These are phyloP conservation scores for Taphrorychus bicolor DNA, from an alignment of 2,888 invertebrate genomes.

Conservation along the genomic window DNA sequence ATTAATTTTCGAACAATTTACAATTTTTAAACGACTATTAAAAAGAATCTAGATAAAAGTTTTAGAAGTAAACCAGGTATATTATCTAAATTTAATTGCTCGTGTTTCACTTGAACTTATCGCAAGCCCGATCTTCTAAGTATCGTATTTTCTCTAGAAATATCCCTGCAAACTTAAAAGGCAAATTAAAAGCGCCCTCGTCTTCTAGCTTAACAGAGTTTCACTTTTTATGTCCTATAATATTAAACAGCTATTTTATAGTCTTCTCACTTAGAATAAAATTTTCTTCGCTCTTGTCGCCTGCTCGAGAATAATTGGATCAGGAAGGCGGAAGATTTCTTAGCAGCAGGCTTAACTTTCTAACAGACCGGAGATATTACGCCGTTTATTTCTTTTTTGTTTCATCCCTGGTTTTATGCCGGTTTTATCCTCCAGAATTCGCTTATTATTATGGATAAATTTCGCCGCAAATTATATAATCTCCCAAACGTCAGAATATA, in stretches of 20 bases:
- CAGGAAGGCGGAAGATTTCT: background rate
- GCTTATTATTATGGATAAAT: too few species aligned
- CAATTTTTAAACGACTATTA: too few species aligned
- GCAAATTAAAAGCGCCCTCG: slow-evolving; percentile 19
- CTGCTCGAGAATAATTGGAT: background rate
- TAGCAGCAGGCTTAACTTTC: background rate
- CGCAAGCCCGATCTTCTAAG: background rate
- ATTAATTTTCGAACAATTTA: too few species aligned
- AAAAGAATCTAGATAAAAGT: too few species aligned
- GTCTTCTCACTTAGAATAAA: slow-evolving; percentile 5
- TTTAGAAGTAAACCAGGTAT: too few species aligned
- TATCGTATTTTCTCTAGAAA: background rate
- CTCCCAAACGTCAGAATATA: too few species aligned
- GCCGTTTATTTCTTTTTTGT: background rate
- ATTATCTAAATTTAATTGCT: background rate
- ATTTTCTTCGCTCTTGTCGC: background rate
- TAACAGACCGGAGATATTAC: background rate
- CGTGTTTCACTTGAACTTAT: background rate
- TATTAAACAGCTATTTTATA: slow-evolving; percentile 22
- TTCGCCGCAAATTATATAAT: too few species aligned
- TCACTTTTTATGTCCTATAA: slow-evolving; percentile 18
- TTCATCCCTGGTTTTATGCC: background rate
- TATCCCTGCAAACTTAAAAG: slow-evolving; percentile 9
- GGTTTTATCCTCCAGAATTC: too few species aligned
- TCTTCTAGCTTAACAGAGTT: slow-evolving; percentile 9